These are phyloP conservation scores for Piscicola geometra DNA, from an alignment of 2,888 invertebrate genomes.

Conservation along the genomic window DNA sequence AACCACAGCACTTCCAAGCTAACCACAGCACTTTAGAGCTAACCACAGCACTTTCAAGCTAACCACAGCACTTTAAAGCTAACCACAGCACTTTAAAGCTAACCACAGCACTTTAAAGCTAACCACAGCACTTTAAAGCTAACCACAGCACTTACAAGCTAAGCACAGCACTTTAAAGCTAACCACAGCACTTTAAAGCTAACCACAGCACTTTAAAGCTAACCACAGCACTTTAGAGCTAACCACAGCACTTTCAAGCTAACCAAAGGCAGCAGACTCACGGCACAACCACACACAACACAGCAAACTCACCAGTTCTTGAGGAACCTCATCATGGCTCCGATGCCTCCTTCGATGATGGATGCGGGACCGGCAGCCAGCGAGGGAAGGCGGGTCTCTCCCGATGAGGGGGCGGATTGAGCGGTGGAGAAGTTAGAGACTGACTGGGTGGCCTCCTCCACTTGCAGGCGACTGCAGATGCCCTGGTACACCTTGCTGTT, in stretches of 20 bases:
- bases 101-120: too few species aligned
- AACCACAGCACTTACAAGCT: too few species aligned
- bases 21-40: not conserved
- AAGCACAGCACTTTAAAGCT: too few species aligned
- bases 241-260: not conserved
- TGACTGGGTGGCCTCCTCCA: slow-evolving; percentile 52
- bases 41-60: not conserved
- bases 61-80: not conserved
- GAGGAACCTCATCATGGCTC: slow-evolving; percentile 35
- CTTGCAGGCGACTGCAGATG: slow-evolving; percentile 84
- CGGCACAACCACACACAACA: not conserved
- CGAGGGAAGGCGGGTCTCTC: slow-evolving; percentile 24
- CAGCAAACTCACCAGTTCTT: slow-evolving; percentile 17
- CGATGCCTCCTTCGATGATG: slow-evolving; percentile 34
- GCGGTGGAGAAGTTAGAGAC: slow-evolving; percentile 34
- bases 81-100: too few species aligned
- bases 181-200: too few species aligned
- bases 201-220: not conserved
- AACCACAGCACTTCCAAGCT: not conserved
- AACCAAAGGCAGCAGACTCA: too few species aligned
- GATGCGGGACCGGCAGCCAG: slow-evolving; percentile 18
- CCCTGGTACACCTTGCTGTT: slow-evolving; percentile 91
- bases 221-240: not conserved
- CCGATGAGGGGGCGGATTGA: slow-evolving; percentile 6
- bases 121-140: too few species aligned